Evolutionary conservation across 2,888 invertebrate genomes (phyloP).

Genomic region (Hypomecis punctinalis): DNA sequence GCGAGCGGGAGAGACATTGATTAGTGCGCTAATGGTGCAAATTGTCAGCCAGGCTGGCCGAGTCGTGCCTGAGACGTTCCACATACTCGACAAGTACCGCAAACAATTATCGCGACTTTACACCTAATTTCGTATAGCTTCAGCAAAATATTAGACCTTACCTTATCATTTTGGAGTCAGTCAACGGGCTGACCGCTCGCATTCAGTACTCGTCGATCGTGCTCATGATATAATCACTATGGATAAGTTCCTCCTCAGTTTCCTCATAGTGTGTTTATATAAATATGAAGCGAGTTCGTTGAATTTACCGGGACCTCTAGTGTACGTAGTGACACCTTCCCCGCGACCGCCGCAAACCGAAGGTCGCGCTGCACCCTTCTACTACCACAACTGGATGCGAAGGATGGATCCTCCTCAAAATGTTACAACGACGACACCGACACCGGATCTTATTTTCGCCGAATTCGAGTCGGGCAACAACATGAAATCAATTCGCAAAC

Average conservation of each 20-base stretch:
- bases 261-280: constrained; percentile 58
- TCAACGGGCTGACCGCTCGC: constrained; percentile 60
- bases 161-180: constrained; percentile 68
- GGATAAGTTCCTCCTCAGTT: constrained; percentile 55
- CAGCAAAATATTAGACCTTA: constrained; percentile 58
- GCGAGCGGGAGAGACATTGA: constrained; percentile 63
- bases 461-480: constrained; percentile 73
- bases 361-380: constrained; percentile 72
- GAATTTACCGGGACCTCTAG: constrained; percentile 69
- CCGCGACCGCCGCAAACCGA: constrained; percentile 56
- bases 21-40: constrained; percentile 76
- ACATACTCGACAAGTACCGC: constrained; percentile 75
- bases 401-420: constrained; percentile 69
- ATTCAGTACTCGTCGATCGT: constrained; percentile 53
- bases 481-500: constrained; percentile 73
- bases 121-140: constrained; percentile 51
- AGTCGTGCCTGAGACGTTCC: constrained; percentile 72
- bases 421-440: constrained; percentile 55
- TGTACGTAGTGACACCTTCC: constrained; percentile 78
- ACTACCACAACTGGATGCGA: constrained; percentile 77
- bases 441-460: constrained; percentile 79
- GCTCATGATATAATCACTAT: constrained; percentile 55
- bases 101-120: constrained; percentile 80
- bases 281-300: constrained; percentile 52
- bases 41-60: constrained; percentile 66